Conservation (phyloP, 2,113 vertebrate genomes). For the Alces alces region DNA sequence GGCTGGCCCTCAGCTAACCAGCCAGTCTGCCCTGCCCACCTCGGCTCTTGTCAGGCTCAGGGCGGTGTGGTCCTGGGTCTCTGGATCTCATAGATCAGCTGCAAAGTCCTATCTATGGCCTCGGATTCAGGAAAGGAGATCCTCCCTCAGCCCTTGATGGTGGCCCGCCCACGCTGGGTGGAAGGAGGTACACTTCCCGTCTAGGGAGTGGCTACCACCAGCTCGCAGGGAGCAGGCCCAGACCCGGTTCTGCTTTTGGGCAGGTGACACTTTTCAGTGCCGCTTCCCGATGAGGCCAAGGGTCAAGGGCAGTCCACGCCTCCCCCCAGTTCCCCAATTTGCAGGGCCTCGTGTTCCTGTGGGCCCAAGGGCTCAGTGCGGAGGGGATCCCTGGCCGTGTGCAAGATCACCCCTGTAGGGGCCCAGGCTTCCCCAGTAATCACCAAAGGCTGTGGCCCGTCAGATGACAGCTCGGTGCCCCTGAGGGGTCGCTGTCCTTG, state of each 20-base stretch:
- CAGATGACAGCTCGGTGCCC: background rate
- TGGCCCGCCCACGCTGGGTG: background rate
- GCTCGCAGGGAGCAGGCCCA: background rate
- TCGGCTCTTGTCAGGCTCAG: background rate
- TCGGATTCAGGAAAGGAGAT: background rate
- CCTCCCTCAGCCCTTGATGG: background rate
- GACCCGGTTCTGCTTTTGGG: constrained; percentile 4
- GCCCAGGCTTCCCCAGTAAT: background rate
- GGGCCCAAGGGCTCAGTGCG: background rate
- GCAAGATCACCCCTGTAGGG: background rate
- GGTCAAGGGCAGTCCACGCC: background rate
- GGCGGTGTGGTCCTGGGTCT: background rate
- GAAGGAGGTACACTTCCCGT: background rate
- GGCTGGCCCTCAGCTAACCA: background rate
- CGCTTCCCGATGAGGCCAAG: background rate
- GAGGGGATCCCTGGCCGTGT: background rate
- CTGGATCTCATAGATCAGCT: background rate
- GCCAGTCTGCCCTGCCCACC: background rate
- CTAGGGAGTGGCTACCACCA: background rate
- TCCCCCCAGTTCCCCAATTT: background rate
- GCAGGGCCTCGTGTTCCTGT: background rate
- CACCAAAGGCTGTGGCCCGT: background rate
- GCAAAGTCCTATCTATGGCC: background rate
- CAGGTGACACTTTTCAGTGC: background rate
- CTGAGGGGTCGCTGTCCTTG: too few relatives aligned